Percentiles rank a stretch among this genome's conserved stretches.
Evolutionary conservation across 2,888 invertebrate species (phyloP).

Genomic region (Mayetiola destructor): DNA sequence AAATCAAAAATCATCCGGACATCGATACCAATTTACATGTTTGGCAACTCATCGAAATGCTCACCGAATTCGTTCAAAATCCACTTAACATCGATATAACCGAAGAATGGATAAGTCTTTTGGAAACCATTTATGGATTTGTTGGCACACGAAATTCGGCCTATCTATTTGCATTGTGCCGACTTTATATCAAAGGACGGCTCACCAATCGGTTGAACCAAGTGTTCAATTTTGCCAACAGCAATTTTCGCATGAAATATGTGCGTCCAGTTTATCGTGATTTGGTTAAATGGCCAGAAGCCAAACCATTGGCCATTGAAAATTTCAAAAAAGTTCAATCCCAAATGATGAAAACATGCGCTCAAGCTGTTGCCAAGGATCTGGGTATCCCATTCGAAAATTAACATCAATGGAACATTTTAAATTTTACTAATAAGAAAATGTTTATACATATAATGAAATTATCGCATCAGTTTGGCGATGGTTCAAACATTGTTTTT

Average conservation of each 20-base stretch:
- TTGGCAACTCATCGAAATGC: constrained; percentile 51
- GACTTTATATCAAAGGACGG: constrained; percentile 58
- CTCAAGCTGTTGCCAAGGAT: constrained; percentile 59
- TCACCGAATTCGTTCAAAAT: constrained; percentile 49
- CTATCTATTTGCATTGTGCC: constrained; percentile 62
- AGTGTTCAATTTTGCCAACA: constrained; percentile 63
- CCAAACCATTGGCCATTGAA: constrained; percentile 49
- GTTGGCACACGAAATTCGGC: constrained; percentile 57
- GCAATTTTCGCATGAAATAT: constrained; percentile 83
- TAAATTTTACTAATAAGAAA: no score
- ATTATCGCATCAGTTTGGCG: no score
- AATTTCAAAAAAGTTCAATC: constrained; percentile 54
- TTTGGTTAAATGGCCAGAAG: constrained; percentile 63
- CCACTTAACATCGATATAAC: constrained; percentile 33
- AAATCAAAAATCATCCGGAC: constrained; percentile 35
- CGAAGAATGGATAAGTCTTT: constrained; percentile 39
- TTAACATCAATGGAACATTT: no score
- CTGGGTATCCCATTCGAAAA: constrained; percentile 33
- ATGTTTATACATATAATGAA: no score
- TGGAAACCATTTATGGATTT: constrained; percentile 52
- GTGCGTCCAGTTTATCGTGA: constrained; percentile 77
- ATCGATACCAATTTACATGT: constrained; percentile 45
- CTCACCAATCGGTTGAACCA: constrained; percentile 51
- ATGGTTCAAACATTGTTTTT: no score
- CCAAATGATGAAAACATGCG: constrained; percentile 73